Evolutionary conservation across 2,113 vertebrate genomes (phyloP).

Genomic region (Nesogale talazaci): DNA sequence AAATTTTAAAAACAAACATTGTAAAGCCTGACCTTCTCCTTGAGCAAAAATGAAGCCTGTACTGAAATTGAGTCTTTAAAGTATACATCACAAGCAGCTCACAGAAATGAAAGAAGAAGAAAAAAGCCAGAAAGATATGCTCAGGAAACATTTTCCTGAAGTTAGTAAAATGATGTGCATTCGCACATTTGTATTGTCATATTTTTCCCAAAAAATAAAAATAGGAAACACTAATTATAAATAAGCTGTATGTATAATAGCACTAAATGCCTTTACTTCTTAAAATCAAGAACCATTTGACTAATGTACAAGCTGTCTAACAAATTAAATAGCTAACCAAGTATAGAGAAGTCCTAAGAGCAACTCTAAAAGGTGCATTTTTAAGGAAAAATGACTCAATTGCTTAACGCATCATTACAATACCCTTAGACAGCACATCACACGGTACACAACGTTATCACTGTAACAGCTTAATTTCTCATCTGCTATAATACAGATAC

Average conservation of each 20-base stretch:
- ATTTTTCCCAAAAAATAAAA: conserved; percentile 53
- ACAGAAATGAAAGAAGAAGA: conserved; percentile 13
- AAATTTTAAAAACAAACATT: conserved; percentile 17
- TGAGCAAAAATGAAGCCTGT: conserved; percentile 37
- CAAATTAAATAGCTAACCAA: conserved; percentile 47
- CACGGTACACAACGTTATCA: neutral
- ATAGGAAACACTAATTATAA: conserved; percentile 42
- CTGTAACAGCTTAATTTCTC: conserved; percentile 46
- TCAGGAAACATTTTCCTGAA: conserved; percentile 7
- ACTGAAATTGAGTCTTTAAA: conserved; percentile 29
- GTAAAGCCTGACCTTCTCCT: conserved; percentile 27
- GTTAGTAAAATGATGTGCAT: neutral
- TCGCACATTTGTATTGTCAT: conserved; percentile 6
- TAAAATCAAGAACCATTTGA: conserved; percentile 50
- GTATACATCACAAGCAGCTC: neutral
- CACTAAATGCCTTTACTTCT: neutral
- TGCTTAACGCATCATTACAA: conserved; percentile 18
- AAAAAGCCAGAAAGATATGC: neutral
- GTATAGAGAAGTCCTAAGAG: conserved; percentile 48
- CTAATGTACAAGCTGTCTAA: conserved; percentile 20
- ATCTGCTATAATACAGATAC: conserved; percentile 20
- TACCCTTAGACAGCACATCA: neutral
- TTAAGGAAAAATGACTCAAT: conserved; percentile 40
- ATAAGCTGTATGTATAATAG: neutral
- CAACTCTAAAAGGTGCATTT: conserved; percentile 19